Conservation (phyloP, 2,113 vertebrate species). For the Dendrocopos noguchii region DNA sequence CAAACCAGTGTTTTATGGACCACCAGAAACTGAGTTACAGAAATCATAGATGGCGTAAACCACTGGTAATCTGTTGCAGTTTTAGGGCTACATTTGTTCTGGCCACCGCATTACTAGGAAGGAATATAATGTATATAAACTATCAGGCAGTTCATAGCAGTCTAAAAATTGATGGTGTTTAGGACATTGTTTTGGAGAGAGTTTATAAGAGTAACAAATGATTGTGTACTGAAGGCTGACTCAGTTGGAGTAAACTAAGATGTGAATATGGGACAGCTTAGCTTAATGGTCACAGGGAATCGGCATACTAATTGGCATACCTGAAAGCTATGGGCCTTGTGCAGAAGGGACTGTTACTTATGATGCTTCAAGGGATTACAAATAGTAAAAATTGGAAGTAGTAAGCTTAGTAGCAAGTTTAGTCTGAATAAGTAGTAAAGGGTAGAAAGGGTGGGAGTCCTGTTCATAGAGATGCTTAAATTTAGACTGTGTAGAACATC, state of each 20-base stretch:
- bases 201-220: not conserved
- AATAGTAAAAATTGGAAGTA: not conserved
- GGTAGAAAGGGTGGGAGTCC: not conserved
- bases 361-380: not conserved
- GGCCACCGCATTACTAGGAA: not conserved
- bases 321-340: not conserved
- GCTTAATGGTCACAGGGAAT: not conserved
- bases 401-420: not conserved
- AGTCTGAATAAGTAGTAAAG: not conserved
- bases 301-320: too few species aligned
- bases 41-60: rapidly evolving
- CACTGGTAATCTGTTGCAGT: not conserved
- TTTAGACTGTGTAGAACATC: not conserved
- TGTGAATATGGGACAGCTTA: not conserved
- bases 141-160: not conserved
- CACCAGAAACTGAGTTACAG: not conserved
- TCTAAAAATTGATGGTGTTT: not conserved
- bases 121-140: not conserved
- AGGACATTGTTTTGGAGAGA: not conserved
- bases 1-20: not conserved
- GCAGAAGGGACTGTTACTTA: not conserved
- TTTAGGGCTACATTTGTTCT: not conserved
- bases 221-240: not conserved
- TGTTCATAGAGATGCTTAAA: not conserved
- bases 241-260: not conserved